A percentile compares a stretch with the other conserved stretches of the same genome.
Conservation (phyloP, 2,888 invertebrate genomes). For the Hydroisotoma schaefferi region DNA sequence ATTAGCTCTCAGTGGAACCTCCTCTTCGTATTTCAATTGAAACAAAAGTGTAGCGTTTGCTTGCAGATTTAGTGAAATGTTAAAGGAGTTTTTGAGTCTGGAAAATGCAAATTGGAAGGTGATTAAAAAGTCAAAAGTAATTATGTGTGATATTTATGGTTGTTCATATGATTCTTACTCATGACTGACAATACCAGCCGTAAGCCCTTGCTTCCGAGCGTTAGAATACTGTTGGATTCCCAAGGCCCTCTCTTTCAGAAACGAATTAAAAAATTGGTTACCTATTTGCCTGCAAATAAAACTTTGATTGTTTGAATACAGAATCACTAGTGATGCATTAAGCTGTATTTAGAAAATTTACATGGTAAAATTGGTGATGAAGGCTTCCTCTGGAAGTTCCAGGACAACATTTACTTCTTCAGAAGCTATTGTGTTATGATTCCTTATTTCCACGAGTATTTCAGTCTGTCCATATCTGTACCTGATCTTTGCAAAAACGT, state of each 20-base stretch:
- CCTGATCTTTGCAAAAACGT: slow-evolving; percentile 56
- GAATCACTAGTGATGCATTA: too few species aligned
- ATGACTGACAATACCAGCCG: slow-evolving; percentile 50
- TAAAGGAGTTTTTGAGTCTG: not conserved
- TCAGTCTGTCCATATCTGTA: slow-evolving; percentile 65
- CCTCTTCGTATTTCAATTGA: slow-evolving; percentile 9
- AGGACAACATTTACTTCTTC: slow-evolving; percentile 65
- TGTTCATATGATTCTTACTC: slow-evolving; percentile 24
- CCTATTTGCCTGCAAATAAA: slow-evolving; percentile 49
- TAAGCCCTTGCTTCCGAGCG: slow-evolving; percentile 48
- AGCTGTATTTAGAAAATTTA: slow-evolving; percentile 50
- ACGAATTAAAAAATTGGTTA: slow-evolving; percentile 47
- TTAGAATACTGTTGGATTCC: slow-evolving; percentile 50
- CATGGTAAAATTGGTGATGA: slow-evolving; percentile 68
- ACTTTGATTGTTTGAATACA: too few species aligned
- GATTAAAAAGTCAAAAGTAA: too few species aligned
- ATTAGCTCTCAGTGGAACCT: not conserved
- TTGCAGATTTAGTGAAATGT: slow-evolving; percentile 3
- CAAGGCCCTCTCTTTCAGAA: slow-evolving; percentile 50
- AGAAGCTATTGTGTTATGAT: slow-evolving; percentile 58
- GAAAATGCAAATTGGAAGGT: not conserved
- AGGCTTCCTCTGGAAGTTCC: slow-evolving; percentile 66
- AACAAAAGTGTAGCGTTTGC: slow-evolving; percentile 3
- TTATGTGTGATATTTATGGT: too few species aligned
- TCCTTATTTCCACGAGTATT: slow-evolving; percentile 63